Evolutionary conservation across 2,113 vertebrate species (phyloP).

Genomic region (Pavo muticus): DNA sequence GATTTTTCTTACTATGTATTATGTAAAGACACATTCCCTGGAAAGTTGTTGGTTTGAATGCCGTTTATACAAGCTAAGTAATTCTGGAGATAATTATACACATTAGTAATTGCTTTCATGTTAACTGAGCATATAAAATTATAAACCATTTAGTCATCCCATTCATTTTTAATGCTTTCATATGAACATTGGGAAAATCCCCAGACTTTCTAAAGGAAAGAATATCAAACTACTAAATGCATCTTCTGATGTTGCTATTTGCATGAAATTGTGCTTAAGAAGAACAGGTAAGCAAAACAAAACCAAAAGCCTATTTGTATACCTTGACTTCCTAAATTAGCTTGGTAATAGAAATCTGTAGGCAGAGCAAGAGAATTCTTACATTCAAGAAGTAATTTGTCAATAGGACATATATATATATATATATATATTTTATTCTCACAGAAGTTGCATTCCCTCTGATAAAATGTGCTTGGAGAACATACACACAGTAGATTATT

Average conservation of each 20-base stretch:
- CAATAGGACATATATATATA: neutral
- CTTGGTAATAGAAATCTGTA: neutral
- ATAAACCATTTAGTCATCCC: constrained; percentile 18
- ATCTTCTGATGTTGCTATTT: neutral
- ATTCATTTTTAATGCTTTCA: constrained; percentile 44
- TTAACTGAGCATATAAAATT: constrained; percentile 6
- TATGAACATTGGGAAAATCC: neutral
- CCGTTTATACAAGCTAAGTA: neutral
- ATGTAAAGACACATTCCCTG: neutral
- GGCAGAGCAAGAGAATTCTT: neutral
- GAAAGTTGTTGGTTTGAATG: neutral
- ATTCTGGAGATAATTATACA: constrained; percentile 34
- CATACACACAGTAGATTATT: neutral
- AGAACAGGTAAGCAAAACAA: neutral
- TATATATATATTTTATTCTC: neutral
- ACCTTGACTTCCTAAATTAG: neutral
- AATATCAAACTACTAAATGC: neutral
- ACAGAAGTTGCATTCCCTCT: neutral
- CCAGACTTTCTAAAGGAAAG: neutral
- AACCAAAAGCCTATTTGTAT: neutral
- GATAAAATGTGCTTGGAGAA: neutral
- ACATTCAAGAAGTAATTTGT: neutral
- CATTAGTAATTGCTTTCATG: constrained; percentile 27
- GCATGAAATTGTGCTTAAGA: neutral
- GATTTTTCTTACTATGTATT: neutral